Conservation (phyloP, 1,140 invertebrate genomes). For the Caenorhabditis latens region DNA sequence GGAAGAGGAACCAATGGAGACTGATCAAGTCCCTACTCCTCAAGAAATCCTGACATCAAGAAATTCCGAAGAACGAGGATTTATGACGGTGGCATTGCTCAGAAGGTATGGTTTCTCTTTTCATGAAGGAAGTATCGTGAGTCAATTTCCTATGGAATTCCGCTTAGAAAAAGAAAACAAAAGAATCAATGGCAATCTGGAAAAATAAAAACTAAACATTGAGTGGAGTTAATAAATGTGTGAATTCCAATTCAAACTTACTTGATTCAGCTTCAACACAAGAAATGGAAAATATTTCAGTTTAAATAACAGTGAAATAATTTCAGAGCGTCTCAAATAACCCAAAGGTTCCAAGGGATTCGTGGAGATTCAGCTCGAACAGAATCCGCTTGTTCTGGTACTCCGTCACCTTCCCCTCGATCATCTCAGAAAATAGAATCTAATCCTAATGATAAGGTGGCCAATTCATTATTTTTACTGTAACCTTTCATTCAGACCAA, state of each 20-base stretch:
- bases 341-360: background rate
- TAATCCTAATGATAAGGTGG: background rate
- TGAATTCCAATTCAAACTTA: no score
- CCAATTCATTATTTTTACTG: background rate
- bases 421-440: background rate
- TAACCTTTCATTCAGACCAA: background rate
- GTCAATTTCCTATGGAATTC: no score
- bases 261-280: no score
- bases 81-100: constrained; percentile 13
- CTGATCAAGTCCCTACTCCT: background rate
- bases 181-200: no score
- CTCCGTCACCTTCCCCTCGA: background rate
- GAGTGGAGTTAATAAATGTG: no score
- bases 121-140: no score
- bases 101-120: background rate
- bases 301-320: background rate
- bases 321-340: constrained; percentile 26
- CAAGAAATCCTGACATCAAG: background rate
- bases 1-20: background rate
- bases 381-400: background rate
- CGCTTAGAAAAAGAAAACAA: no score
- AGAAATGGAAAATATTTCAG: no score
- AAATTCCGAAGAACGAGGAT: constrained; percentile 15
- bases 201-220: no score
- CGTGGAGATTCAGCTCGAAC: background rate